phyloP scores from a whole-genome alignment of 2,888 invertebrate species.

The Ceramica pisi region DNA sequence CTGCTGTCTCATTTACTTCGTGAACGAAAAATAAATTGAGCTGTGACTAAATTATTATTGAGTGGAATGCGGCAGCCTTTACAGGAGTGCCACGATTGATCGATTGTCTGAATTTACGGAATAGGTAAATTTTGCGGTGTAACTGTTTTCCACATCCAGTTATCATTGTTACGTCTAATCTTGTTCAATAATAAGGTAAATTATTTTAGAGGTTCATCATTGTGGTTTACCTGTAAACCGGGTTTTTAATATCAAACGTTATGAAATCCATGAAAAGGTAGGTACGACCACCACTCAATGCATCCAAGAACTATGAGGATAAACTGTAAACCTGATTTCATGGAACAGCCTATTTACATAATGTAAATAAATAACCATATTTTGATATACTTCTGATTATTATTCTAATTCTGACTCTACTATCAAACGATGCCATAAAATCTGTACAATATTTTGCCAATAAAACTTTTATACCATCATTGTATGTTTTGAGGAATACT shows the following conservation, averaged over 20 bases:
- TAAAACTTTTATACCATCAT: slow-evolving; percentile 40
- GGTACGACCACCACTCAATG: background rate
- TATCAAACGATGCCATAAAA: slow-evolving; percentile 42
- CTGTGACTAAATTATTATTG: slow-evolving; percentile 49
- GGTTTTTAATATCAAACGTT: slow-evolving; percentile 2
- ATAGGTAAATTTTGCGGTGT: slow-evolving; percentile 3
- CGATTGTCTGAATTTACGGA: slow-evolving; percentile 25
- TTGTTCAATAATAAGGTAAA: slow-evolving; percentile 29
- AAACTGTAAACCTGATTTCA: slow-evolving; percentile 1
- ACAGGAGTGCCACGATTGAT: slow-evolving; percentile 27
- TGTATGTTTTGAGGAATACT: slow-evolving; percentile 21
- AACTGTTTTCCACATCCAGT: background rate
- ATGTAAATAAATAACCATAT: background rate
- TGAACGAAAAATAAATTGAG: slow-evolving; percentile 65
- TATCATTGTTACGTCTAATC: slow-evolving; percentile 2
- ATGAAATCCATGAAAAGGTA: background rate
- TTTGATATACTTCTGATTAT: background rate
- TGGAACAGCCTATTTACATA: background rate
- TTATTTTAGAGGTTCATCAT: background rate
- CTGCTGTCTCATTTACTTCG: slow-evolving; percentile 71
- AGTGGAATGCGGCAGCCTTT: slow-evolving; percentile 53
- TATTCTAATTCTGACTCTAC: slow-evolving; percentile 15
- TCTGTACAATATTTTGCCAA: slow-evolving; percentile 26
- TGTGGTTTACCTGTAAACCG: slow-evolving; percentile 12
- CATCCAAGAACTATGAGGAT: background rate